These are phyloP conservation scores for Nemurella pictetii DNA, from an alignment of 2,888 invertebrate genomes.

Conservation along the genomic window DNA sequence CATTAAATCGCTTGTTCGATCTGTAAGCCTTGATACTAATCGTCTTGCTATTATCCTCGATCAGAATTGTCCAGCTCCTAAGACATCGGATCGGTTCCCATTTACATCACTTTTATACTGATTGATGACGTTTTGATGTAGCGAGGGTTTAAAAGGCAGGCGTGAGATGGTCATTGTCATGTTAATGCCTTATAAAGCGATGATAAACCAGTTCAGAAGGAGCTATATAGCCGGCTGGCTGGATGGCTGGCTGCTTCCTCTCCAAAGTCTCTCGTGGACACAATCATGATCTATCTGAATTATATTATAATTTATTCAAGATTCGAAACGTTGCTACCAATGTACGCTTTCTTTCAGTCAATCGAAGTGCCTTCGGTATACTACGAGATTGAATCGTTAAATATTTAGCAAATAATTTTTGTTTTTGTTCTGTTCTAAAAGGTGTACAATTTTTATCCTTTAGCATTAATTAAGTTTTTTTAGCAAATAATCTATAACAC, in stretches of 20 bases:
- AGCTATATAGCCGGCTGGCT: conserved; percentile 1
- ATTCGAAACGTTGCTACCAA: neutral
- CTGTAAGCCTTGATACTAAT: neutral
- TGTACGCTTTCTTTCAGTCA: neutral
- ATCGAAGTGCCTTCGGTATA: too few species aligned
- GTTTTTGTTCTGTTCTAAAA: too few species aligned
- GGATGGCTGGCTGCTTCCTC: too few species aligned
- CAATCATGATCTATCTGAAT: conserved; percentile 35
- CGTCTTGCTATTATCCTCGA: neutral
- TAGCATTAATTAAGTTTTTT: too few species aligned
- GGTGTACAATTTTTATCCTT: too few species aligned
- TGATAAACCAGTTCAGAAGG: conserved; percentile 32
- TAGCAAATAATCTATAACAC: too few species aligned
- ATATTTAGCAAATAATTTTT: too few species aligned
- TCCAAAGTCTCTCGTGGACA: neutral
- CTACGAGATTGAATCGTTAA: too few species aligned
- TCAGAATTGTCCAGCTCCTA: neutral
- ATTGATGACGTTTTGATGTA: conserved; percentile 34
- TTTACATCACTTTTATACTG: conserved; percentile 21
- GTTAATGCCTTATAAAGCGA: conserved; percentile 34
- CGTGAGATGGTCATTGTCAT: conserved; percentile 34
- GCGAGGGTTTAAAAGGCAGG: conserved; percentile 28
- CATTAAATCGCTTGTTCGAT: neutral
- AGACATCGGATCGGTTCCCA: neutral
- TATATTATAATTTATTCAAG: conserved; percentile 32